Evolutionary conservation across 2,888 invertebrate genomes (phyloP).

Genomic region (Synergus japonicus): DNA sequence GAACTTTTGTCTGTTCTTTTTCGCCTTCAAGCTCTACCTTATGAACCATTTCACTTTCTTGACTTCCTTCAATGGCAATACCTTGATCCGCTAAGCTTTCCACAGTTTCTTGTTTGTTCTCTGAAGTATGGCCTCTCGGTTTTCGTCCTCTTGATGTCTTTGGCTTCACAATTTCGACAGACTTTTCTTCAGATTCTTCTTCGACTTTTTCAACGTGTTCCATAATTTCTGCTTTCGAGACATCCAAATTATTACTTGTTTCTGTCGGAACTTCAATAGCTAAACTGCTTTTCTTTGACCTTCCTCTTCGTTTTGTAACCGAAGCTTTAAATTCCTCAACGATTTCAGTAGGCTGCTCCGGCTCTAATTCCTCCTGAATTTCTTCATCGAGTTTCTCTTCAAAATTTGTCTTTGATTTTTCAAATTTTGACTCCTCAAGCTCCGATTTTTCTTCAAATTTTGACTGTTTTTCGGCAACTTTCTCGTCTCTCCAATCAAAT

Average conservation of each 20-base stretch:
- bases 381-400: not conserved
- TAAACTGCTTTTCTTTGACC: constrained; percentile 62
- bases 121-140: constrained; percentile 43
- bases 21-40: constrained; percentile 7
- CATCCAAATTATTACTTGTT: constrained; percentile 44
- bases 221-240: constrained; percentile 43
- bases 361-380: constrained; percentile 1
- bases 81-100: constrained; percentile 58
- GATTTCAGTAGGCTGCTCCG: not conserved
- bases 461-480: not conserved
- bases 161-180: constrained; percentile 51
- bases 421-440: constrained; percentile 36
- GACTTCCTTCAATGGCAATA: constrained; percentile 41
- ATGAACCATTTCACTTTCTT: not conserved
- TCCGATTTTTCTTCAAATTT: not conserved
- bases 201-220: constrained; percentile 46
- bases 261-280: constrained; percentile 46
- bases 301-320: constrained; percentile 62
- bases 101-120: constrained; percentile 59
- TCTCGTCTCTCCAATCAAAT: not conserved
- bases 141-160: constrained; percentile 60
- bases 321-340: constrained; percentile 43
- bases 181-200: constrained; percentile 65
- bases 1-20: not conserved
- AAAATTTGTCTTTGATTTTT: constrained; percentile 42